Evolutionary conservation across 2,888 invertebrate species (phyloP).

Genomic region (Labia minor): DNA sequence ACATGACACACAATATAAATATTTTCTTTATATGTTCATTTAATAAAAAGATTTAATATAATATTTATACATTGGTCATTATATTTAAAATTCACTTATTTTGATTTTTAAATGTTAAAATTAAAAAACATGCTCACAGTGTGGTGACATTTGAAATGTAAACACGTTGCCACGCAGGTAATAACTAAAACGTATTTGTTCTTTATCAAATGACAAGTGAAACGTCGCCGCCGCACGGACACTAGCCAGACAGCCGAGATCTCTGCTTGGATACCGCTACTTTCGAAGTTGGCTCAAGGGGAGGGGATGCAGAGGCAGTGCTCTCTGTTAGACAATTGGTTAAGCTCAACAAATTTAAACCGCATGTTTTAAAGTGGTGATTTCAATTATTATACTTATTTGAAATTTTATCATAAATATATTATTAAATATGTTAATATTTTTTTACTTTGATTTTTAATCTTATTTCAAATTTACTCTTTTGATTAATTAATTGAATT

Average conservation of each 20-base stretch:
- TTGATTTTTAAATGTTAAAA: background rate
- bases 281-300: background rate
- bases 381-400: background rate
- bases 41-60: too few species aligned
- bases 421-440: too few species aligned
- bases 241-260: background rate
- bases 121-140: background rate
- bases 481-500: too few species aligned
- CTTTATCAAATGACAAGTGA: background rate
- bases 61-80: too few species aligned
- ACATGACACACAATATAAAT: background rate
- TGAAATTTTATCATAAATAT: background rate
- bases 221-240: background rate
- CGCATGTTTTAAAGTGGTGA: background rate
- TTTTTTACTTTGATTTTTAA: too few species aligned
- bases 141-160: background rate
- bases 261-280: too few species aligned
- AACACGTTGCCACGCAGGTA: conserved; percentile 6
- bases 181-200: too few species aligned
- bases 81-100: too few species aligned
- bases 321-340: background rate
- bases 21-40: background rate
- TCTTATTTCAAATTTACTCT: too few species aligned
- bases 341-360: background rate
- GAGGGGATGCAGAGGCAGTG: background rate